phyloP scores from a whole-genome alignment of 2,797 vertebrate genomes.

The Oreochromis grahami region DNA sequence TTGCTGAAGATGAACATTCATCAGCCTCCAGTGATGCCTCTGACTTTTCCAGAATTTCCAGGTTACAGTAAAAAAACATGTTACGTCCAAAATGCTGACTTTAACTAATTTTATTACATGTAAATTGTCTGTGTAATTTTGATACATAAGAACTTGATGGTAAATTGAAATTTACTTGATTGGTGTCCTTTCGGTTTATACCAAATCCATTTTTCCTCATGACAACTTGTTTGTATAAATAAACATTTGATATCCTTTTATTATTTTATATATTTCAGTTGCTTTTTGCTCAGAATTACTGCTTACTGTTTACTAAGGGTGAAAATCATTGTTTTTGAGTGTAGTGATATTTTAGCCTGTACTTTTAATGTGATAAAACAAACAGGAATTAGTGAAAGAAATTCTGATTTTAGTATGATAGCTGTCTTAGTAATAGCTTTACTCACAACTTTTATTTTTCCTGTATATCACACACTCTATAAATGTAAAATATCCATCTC shows the following conservation, averaged over 20 bases:
- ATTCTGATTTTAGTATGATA: background rate
- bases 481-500: background rate
- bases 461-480: background rate
- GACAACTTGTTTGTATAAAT: background rate
- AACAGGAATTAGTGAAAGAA: background rate
- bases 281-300: background rate
- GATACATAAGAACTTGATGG: background rate
- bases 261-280: background rate
- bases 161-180: background rate
- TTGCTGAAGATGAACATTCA: background rate
- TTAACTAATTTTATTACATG: background rate
- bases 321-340: background rate
- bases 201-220: background rate
- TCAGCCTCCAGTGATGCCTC: background rate
- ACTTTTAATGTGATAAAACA: background rate
- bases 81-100: accelerated
- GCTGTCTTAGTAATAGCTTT: background rate
- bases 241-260: background rate
- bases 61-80: background rate
- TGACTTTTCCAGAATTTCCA: background rate
- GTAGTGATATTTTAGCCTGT: background rate
- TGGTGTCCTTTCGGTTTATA: background rate
- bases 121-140: background rate
- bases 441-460: background rate
- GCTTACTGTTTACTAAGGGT: background rate